Base-by-base conservation (phyloP, 30 jellyfish, hydroid and myxozoan species). In the Hydra vulgaris region DNA sequence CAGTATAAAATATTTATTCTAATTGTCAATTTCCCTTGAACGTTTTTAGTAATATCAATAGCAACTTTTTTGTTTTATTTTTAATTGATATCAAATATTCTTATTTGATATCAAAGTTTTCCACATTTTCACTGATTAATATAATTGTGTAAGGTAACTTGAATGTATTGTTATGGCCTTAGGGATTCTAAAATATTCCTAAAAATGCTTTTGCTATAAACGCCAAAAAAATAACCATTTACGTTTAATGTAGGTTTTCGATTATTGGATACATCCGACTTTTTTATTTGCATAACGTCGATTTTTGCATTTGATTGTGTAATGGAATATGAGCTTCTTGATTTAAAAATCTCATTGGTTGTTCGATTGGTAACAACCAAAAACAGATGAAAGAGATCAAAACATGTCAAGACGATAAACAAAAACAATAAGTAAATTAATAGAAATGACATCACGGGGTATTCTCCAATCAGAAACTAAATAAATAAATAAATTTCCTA, bases 371-470 rank as follows among this genome's bases (percentile, higher is more conserved):
- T 77, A 68, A 89, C 25, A 19, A 83, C 78, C 52, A 89, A 89
- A 66, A 72, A 84, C 23, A 76, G 71, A 74, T 89, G 96, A 73
- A 89, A 89, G 26, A 79, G 71, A 61, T 52, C 67, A 69, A 89
- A 89, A 66, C 91, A 74, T 8, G 72, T 23, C 40, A 89, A 67
- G 8, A 83, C 95, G 76, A 85, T 79, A 52, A 69, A 89, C 23
- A 89, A 81, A 26, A 88, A 85, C 15, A 85, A 87, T 87, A 90
- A 66, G 86, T 73, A 90, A 7, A 90, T 19, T 27, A 90, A 79
- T 68, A 90, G 71, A 61, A 85, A 18, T 26, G 97, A 76, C 97
- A 90, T 90, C 79, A 79, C 7, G 15, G 95, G 89, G 84, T 81
- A 81, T 17, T 88, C 53, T 21, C 90, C 79, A 16, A 84, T 87